These are phyloP conservation scores for Delia radicum DNA, from an alignment of 1,140 invertebrate genomes.

Conservation along the genomic window DNA sequence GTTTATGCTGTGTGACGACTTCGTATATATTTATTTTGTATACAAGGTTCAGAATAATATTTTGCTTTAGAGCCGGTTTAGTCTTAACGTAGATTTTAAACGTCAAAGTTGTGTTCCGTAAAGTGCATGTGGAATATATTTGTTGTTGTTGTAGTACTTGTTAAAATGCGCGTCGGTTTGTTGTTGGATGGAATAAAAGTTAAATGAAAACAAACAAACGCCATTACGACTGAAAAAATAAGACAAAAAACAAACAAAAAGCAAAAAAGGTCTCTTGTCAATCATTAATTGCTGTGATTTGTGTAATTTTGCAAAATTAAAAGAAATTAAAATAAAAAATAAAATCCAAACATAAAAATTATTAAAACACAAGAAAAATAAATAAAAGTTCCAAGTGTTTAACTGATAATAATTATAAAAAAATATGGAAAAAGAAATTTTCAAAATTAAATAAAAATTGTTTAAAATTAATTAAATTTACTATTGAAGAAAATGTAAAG, in stretches of 20 bases:
- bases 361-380: neutral
- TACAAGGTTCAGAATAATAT: neutral
- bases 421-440: neutral
- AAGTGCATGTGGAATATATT: neutral
- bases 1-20: neutral
- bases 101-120: neutral
- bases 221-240: neutral
- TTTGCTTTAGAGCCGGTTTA: conserved; percentile 19
- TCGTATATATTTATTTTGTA: neutral
- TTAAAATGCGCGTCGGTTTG: conserved; percentile 9
- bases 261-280: neutral
- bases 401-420: neutral
- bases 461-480: neutral
- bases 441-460: neutral
- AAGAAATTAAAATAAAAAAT: no score
- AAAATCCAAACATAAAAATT: neutral
- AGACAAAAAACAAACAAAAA: neutral
- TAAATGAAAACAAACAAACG: conserved; percentile 4
- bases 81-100: neutral
- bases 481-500: neutral
- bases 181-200: no score
- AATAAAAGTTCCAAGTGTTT: neutral
- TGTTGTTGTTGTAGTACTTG: neutral
- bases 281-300: neutral
- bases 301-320: neutral